Evolutionary conservation across 2,113 vertebrate genomes (phyloP).

Genomic region (Mormyrus lacerda): DNA sequence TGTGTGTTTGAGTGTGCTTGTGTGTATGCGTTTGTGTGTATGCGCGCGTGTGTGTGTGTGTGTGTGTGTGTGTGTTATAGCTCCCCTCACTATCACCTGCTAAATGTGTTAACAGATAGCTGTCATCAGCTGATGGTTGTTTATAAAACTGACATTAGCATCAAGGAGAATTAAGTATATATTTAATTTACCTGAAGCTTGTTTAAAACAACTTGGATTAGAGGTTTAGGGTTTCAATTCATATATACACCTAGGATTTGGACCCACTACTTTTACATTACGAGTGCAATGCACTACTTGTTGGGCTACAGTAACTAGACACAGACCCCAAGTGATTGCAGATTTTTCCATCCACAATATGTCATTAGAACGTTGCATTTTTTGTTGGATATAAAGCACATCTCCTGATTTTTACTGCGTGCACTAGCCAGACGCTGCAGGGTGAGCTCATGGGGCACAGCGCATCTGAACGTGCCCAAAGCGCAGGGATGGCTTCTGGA

Average conservation of each 20-base stretch:
- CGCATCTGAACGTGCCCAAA: constrained; percentile 1
- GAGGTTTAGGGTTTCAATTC: not conserved
- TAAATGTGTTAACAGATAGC: not conserved
- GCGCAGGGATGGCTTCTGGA: constrained; percentile 8
- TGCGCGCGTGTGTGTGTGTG: too few species aligned
- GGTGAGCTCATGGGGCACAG: constrained; percentile 10
- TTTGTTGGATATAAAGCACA: not conserved
- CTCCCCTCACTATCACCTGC: not conserved
- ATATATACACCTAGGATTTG: not conserved
- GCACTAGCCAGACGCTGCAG: not conserved
- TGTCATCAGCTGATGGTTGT: not conserved
- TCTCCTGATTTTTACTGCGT: not conserved
- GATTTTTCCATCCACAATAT: not conserved
- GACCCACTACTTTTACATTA: not conserved
- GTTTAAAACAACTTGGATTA: not conserved
- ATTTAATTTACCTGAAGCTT: not conserved
- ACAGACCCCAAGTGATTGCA: not conserved
- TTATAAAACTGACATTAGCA: not conserved
- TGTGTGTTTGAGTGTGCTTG: too few species aligned
- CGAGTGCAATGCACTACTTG: not conserved
- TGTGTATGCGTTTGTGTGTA: too few species aligned
- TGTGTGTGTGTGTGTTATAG: not conserved
- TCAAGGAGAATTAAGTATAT: not conserved
- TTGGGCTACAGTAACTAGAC: not conserved
- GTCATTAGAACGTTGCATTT: not conserved